A percentile compares a stretch with the other conserved stretches of the same genome.
phyloP scores from a whole-genome alignment of 2,797 vertebrate species.

The Phaenicophaeus curvirostris region DNA sequence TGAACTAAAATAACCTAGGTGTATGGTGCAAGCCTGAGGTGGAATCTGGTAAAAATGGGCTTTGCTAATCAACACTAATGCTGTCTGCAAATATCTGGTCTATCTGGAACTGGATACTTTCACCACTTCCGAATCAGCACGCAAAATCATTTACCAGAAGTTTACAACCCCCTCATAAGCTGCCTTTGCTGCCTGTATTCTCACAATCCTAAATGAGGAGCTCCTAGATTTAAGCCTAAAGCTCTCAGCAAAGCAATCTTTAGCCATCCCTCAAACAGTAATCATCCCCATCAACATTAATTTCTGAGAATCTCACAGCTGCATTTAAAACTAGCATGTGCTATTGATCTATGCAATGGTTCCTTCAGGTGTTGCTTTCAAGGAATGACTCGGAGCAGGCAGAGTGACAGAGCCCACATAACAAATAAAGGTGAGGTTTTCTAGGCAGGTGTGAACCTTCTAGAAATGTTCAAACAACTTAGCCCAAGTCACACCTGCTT shows the following conservation, averaged over 20 bases:
- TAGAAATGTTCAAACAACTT: neutral
- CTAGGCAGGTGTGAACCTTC: neutral
- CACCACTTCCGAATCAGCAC: neutral
- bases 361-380: neutral
- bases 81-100: neutral
- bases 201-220: neutral
- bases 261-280: neutral
- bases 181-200: neutral
- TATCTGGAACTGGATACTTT: neutral
- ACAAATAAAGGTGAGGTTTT: neutral
- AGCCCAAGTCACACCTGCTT: neutral
- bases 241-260: neutral
- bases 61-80: neutral
- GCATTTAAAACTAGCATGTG: slow-evolving; percentile 1
- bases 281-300: neutral
- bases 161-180: neutral
- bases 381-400: neutral
- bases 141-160: neutral
- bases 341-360: neutral
- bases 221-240: neutral
- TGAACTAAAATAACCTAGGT: neutral
- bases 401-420: neutral
- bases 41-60: neutral
- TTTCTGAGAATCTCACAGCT: neutral
- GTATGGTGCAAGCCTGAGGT: neutral